These are phyloP conservation scores for Diaphora mendica DNA, from an alignment of 2,888 invertebrate species.

Conservation along the genomic window DNA sequence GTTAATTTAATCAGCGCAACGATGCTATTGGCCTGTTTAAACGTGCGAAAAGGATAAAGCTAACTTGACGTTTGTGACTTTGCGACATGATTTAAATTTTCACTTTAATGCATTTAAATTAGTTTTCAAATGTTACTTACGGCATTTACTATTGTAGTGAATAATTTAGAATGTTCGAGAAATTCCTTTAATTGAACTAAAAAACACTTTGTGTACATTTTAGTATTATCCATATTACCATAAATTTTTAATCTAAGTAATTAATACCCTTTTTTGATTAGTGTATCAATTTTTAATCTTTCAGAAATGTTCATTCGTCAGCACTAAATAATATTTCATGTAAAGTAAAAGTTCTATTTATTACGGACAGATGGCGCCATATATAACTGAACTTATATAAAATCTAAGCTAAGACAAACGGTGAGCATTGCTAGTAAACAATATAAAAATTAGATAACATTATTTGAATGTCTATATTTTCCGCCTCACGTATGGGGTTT, in stretches of 20 bases:
- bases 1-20: slow-evolving; percentile 36
- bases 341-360: slow-evolving; percentile 32
- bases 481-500: slow-evolving; percentile 27
- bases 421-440: background rate
- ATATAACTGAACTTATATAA: slow-evolving; percentile 20
- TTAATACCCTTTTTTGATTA: background rate
- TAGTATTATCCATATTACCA: background rate
- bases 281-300: background rate
- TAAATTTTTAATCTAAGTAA: background rate
- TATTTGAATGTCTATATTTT: slow-evolving; percentile 14
- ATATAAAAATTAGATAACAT: background rate
- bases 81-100: slow-evolving; percentile 14
- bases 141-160: background rate
- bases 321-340: slow-evolving; percentile 31
- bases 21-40: slow-evolving; percentile 40
- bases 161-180: slow-evolving; percentile 30
- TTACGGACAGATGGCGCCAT: slow-evolving; percentile 65
- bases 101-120: background rate
- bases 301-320: background rate
- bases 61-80: slow-evolving; percentile 24
- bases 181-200: background rate
- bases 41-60: slow-evolving; percentile 47
- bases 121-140: background rate
- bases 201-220: background rate
- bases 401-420: slow-evolving; percentile 18